Evolutionary conservation across 2,797 vertebrate species (phyloP).

Genomic region (Sciurus carolinensis): DNA sequence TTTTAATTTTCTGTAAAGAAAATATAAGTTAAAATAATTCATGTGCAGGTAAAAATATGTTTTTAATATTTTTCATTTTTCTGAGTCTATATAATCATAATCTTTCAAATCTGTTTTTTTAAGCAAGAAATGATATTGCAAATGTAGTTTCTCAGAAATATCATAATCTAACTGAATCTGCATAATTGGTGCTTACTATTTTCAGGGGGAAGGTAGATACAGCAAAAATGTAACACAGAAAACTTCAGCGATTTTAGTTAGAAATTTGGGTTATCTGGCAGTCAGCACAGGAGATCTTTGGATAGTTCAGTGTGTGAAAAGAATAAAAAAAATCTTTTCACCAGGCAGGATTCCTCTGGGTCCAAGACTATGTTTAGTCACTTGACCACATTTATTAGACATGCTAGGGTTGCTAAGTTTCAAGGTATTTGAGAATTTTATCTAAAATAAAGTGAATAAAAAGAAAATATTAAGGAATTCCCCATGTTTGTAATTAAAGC

Average conservation of each 20-base stretch:
- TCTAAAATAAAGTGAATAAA: not conserved
- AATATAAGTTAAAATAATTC: slow-evolving; percentile 21
- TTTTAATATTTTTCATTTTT: not conserved
- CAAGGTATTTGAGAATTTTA: not conserved
- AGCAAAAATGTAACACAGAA: not conserved
- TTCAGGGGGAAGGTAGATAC: not conserved
- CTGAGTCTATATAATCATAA: not conserved
- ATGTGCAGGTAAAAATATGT: not conserved
- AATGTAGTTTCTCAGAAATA: not conserved
- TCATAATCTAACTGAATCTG: not conserved
- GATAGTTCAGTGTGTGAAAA: not conserved
- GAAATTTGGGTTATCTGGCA: not conserved
- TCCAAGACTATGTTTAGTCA: not conserved
- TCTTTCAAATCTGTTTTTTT: not conserved
- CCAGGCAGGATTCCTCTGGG: not conserved
- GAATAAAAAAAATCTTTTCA: not conserved
- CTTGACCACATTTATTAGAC: not conserved
- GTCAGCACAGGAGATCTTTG: not conserved
- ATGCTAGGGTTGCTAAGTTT: not conserved
- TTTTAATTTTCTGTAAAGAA: slow-evolving; percentile 23
- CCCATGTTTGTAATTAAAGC: not conserved
- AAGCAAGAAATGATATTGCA: not conserved
- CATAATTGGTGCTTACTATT: not conserved
- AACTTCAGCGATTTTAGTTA: not conserved
- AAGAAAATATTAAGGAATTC: not conserved